Conservation (phyloP, 2,113 vertebrate genomes). For the Electrona antarctica region DNA sequence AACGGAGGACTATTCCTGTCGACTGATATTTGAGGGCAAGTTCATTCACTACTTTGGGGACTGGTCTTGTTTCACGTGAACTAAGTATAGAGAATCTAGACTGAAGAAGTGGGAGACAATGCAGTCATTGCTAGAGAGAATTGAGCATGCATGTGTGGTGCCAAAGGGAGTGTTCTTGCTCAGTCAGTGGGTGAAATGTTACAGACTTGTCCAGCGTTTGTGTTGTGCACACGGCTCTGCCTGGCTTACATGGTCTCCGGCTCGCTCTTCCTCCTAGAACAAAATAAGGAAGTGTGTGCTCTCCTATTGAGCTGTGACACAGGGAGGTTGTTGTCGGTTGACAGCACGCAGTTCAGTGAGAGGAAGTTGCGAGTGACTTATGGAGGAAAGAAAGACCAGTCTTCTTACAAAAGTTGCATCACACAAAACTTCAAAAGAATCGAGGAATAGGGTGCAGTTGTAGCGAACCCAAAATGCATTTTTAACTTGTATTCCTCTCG, state of each 20-base stretch:
- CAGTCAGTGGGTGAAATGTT: constrained; percentile 24
- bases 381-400: constrained; percentile 34
- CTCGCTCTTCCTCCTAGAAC: constrained; percentile 58
- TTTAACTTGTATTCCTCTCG: background rate
- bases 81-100: background rate
- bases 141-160: constrained; percentile 5
- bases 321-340: constrained; percentile 59
- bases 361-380: constrained; percentile 58
- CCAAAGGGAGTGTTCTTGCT: background rate
- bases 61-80: constrained; percentile 15
- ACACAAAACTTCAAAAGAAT: constrained; percentile 1
- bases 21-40: constrained; percentile 15
- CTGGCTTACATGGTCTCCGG: constrained; percentile 34
- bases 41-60: constrained; percentile 26
- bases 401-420: constrained; percentile 18
- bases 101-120: constrained; percentile 4
- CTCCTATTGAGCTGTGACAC: constrained; percentile 62
- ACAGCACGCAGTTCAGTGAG: constrained; percentile 55
- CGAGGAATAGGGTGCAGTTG: constrained; percentile 21
- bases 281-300: constrained; percentile 69
- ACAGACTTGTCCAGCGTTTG: constrained; percentile 17
- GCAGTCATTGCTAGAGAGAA: constrained; percentile 5
- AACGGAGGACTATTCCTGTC: background rate
- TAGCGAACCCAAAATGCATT: background rate
- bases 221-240: constrained; percentile 35